Evolutionary conservation across 1,140 invertebrate genomes (phyloP).

Genomic region (Drosophila tristis): DNA sequence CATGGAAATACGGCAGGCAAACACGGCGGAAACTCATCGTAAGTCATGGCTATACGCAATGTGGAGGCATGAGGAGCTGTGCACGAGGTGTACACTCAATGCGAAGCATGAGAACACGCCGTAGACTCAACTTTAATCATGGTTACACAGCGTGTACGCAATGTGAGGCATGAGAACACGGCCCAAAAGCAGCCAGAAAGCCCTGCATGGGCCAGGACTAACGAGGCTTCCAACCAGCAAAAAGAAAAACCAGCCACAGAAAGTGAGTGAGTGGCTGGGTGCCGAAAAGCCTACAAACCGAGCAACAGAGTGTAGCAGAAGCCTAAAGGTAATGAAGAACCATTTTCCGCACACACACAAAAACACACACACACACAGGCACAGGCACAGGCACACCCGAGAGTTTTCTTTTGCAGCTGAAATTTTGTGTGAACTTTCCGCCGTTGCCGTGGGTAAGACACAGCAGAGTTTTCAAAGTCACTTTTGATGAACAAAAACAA

Average conservation of each 20-base stretch:
- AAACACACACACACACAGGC: slow-evolving; percentile 21
- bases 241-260: slow-evolving; percentile 12
- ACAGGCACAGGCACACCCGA: slow-evolving; percentile 43
- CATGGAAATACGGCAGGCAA: slow-evolving; percentile 7
- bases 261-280: not conserved
- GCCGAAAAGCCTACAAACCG: too few relatives aligned
- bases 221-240: slow-evolving; percentile 34
- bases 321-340: slow-evolving; percentile 54
- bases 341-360: slow-evolving; percentile 21
- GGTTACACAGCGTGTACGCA: slow-evolving; percentile 55
- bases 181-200: too few relatives aligned
- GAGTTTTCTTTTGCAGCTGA: slow-evolving; percentile 45
- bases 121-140: too few relatives aligned
- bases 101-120: too few relatives aligned
- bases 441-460: not conserved
- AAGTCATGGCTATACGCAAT: slow-evolving; percentile 2
- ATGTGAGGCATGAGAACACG: slow-evolving; percentile 39
- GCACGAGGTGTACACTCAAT: slow-evolving; percentile 41
- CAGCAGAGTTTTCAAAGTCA: slow-evolving; percentile 12
- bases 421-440: slow-evolving; percentile 45
- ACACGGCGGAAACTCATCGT: slow-evolving; percentile 56
- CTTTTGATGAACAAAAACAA: too few relatives aligned
- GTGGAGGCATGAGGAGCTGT: too few relatives aligned
- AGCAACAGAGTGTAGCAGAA: slow-evolving; percentile 12
- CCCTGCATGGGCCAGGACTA: slow-evolving; percentile 46